Evolutionary conservation across 1,140 invertebrate genomes (phyloP).

Genomic region (Oryzaephilus surinamensis): DNA sequence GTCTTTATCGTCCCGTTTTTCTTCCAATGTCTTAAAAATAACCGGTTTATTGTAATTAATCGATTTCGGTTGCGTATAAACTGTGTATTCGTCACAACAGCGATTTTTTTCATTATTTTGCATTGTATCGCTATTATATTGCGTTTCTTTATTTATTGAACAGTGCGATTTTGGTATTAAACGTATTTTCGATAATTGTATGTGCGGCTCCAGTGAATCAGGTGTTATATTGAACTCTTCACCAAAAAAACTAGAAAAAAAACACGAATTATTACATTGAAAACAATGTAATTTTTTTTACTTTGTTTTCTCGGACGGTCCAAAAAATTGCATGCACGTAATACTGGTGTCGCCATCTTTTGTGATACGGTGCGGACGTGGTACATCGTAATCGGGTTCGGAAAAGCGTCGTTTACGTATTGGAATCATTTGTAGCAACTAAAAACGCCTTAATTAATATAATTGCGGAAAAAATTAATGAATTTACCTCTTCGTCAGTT

Average conservation of each 20-base stretch:
- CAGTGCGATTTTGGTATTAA: too few species aligned
- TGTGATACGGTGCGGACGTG: conserved; percentile 33
- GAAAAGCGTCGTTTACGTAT: conserved; percentile 27
- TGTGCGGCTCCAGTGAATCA: conserved; percentile 25
- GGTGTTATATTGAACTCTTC: conserved; percentile 19
- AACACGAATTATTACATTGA: conserved; percentile 5
- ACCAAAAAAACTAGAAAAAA: neutral
- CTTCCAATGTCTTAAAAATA: too few species aligned
- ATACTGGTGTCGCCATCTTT: conserved; percentile 17
- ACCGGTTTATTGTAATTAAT: too few species aligned
- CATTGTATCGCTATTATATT: neutral
- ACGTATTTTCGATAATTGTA: neutral
- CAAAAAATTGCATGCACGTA: conserved; percentile 29
- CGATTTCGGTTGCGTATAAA: too few species aligned
- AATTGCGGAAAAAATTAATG: neutral
- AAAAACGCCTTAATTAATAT: conserved; percentile 4
- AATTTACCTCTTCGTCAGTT: conserved; percentile 25
- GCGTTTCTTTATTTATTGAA: neutral
- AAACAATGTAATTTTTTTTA: too few species aligned
- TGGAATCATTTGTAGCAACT: conserved; percentile 26
- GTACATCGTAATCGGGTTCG: conserved; percentile 39
- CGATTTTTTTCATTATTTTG: too few species aligned
- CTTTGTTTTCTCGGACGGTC: too few species aligned
- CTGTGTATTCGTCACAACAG: too few species aligned
- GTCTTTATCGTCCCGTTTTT: too few species aligned